Conservation (phyloP, 2,888 invertebrate species). For the Leucophora obtusa region DNA sequence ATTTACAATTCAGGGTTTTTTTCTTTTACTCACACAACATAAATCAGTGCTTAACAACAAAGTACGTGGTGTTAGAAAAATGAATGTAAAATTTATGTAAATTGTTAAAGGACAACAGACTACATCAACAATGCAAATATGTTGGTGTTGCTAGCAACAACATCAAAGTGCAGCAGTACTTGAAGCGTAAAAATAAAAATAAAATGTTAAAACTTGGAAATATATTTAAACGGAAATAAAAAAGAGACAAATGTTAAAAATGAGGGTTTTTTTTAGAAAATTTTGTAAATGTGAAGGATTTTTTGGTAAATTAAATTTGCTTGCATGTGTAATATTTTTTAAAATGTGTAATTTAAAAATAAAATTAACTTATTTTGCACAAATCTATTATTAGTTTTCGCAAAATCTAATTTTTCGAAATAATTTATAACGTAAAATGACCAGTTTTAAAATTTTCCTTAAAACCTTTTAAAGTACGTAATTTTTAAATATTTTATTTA, state of each 20-base stretch:
- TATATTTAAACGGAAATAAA: neutral
- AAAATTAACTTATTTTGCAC: no score
- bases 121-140: constrained; percentile 36
- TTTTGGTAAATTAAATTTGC: no score
- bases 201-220: neutral
- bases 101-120: constrained; percentile 55
- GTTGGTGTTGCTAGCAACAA: neutral
- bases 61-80: constrained; percentile 57
- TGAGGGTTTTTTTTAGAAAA: no score
- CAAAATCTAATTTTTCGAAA: no score
- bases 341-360: no score
- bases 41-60: constrained; percentile 59
- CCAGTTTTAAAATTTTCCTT: no score
- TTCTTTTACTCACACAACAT: constrained; percentile 26
- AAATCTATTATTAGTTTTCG: no score
- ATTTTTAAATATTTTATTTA: neutral
- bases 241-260: no score
- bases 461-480: neutral
- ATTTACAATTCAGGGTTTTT: neutral
- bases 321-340: no score
- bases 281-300: no score
- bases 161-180: neutral
- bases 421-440: no score
- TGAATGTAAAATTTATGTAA: constrained; percentile 62
- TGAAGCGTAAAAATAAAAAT: no score